Conservation (phyloP, 1,140 invertebrate genomes). For the Scylla paramamosain region DNA sequence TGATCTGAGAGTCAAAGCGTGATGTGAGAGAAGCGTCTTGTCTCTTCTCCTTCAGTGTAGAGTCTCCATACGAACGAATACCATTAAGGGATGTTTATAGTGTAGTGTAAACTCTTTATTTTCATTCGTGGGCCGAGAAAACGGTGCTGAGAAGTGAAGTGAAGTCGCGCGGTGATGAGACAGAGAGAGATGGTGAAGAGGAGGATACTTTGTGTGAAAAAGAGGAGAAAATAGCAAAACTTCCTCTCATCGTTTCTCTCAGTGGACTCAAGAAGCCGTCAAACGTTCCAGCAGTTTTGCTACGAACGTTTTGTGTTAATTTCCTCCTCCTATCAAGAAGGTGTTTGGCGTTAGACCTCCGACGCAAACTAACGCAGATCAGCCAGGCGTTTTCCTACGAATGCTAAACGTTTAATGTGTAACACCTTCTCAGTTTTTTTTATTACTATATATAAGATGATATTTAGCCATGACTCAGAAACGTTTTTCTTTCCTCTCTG, state of each 20-base stretch:
- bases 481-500: neutral
- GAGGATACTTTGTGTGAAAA: neutral
- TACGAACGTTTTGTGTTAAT: neutral
- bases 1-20: neutral
- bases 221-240: neutral
- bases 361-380: neutral
- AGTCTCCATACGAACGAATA: neutral
- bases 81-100: constrained; percentile 13
- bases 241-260: neutral
- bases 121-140: neutral
- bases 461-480: constrained; percentile 13
- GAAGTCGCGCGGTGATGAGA: neutral
- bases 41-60: neutral
- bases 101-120: neutral
- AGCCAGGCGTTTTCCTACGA: too few species aligned
- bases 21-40: neutral
- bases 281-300: neutral
- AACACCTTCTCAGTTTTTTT: neutral
- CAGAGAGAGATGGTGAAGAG: neutral
- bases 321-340: neutral
- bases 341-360: neutral
- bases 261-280: neutral
- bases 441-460: neutral
- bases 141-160: neutral
- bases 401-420: neutral